A percentile compares a stretch with the other conserved stretches of the same genome.
Evolutionary conservation across 1,140 invertebrate species (phyloP).

Genomic region (Ladona fulva): DNA sequence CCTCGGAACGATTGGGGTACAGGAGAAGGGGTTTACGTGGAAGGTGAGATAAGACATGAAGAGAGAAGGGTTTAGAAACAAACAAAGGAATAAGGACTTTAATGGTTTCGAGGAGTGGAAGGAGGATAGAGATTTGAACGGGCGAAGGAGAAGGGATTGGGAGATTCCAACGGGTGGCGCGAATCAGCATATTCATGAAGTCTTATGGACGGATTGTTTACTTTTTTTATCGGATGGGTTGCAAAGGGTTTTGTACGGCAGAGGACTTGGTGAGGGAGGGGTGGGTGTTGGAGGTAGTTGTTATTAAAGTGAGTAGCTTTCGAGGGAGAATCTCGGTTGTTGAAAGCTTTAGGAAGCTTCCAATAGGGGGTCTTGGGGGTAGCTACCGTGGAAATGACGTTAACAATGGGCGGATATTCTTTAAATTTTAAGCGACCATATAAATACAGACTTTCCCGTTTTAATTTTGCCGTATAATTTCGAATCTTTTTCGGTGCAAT

Average conservation of each 20-base stretch:
- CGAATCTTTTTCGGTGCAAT: too few relatives aligned
- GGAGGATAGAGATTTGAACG: background rate
- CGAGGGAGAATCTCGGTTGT: background rate
- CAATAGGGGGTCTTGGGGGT: background rate
- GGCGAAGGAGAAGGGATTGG: background rate
- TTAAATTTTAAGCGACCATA: too few relatives aligned
- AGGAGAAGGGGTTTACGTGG: background rate
- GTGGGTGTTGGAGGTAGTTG: too few relatives aligned
- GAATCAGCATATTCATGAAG: conserved; percentile 9
- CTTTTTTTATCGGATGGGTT: conserved; percentile 7
- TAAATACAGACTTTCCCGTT: too few relatives aligned
- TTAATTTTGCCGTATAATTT: too few relatives aligned
- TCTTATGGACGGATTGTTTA: conserved; percentile 5
- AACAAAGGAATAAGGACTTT: background rate
- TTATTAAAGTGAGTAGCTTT: background rate
- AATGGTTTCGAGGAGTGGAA: background rate
- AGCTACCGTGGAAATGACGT: background rate
- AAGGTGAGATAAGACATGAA: background rate
- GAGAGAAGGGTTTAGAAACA: background rate
- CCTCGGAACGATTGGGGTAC: background rate
- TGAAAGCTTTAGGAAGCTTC: background rate
- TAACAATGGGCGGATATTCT: background rate
- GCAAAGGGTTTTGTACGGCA: background rate
- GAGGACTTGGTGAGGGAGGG: background rate
- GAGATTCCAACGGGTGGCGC: background rate